Evolutionary conservation across 1,140 invertebrate genomes (phyloP), one percentile per base, ranked within the genome.

Genomic region (Lepidurus packardi): DNA sequence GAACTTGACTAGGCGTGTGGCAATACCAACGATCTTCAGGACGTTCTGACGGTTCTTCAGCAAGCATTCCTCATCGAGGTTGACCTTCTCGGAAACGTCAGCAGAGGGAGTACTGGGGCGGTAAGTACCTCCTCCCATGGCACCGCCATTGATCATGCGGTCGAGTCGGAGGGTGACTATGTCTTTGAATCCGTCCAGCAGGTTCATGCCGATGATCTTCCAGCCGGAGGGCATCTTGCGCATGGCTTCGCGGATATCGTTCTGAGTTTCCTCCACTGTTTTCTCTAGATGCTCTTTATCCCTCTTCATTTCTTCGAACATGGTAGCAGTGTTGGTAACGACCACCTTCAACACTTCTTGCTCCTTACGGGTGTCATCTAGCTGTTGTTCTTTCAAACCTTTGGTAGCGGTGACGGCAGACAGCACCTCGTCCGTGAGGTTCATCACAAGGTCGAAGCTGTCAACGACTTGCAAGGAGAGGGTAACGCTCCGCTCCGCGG

Each of bases 381-480:
- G 43, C 42, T 34, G 13, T 16, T 74, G 34, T 73, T 78, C 53
- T 25, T 41, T 78, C 13, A 73, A 43, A 10, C 34, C 53, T 74
- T 78, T 73, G 21, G 77, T 78, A n/a, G 13, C n/a, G 0, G 73
- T 73, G 24, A 34, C 47, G 21, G 77, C 77, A 1, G 73, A 13
- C 25, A 78, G 11, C 8, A 73, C 34, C 41, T 78, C 77, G 13
- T 43, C 77, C 34, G 53, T 78, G 13, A 78, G 47, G 53, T 78
- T 78, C 24, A 78, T 78, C 1, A 78, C 77, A 1, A 21, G 7
- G 21, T 75, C 34, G 41, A 78, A 78, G 47, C 42, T 24, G 7
- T 34, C 53, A 1, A 78, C 77, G 16, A 78, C 73, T n/a, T 25
- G 34, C n/a, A 16, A n/a, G 1, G 65, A 74, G 1, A 78, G 73